Percentiles rank a stretch among this genome's conserved stretches.
Conservation (phyloP, 1,140 invertebrate species). For the Vanessa atalanta region DNA sequence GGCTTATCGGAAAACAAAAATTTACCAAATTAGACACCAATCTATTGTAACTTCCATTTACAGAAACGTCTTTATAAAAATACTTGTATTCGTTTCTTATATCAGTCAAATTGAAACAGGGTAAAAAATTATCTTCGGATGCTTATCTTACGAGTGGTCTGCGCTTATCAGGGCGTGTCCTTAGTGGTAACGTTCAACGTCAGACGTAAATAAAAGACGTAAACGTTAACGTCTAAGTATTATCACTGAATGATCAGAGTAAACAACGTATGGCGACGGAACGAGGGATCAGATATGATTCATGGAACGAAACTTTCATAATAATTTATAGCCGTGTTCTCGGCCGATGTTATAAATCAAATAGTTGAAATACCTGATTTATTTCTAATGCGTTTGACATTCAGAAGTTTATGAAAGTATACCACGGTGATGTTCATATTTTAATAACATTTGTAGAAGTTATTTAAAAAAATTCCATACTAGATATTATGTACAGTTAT, state of each 20-base stretch:
- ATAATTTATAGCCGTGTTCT: slow-evolving; percentile 34
- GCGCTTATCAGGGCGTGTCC: not conserved
- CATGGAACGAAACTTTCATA: slow-evolving; percentile 30
- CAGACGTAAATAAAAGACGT: not conserved
- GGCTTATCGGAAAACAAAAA: not conserved
- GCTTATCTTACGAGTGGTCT: not conserved
- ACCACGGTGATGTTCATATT: not conserved
- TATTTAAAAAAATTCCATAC: not conserved
- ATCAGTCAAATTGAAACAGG: not conserved
- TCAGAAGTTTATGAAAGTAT: not conserved
- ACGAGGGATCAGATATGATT: slow-evolving; percentile 32
- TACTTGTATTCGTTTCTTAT: not conserved
- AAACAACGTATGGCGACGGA: slow-evolving; percentile 51
- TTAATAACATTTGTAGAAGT: not conserved
- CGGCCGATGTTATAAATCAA: slow-evolving; percentile 28
- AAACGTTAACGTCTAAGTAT: not conserved
- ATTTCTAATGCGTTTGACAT: slow-evolving; percentile 17
- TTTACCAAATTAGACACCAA: not conserved
- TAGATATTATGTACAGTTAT: not conserved
- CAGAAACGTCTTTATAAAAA: not conserved
- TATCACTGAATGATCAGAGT: slow-evolving; percentile 49
- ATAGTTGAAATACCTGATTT: slow-evolving; percentile 28
- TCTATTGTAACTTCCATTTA: not conserved
- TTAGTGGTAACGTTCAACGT: not conserved
- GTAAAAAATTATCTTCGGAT: not conserved